Conservation (phyloP, 1,140 invertebrate genomes). For the Mercenaria mercenaria region DNA sequence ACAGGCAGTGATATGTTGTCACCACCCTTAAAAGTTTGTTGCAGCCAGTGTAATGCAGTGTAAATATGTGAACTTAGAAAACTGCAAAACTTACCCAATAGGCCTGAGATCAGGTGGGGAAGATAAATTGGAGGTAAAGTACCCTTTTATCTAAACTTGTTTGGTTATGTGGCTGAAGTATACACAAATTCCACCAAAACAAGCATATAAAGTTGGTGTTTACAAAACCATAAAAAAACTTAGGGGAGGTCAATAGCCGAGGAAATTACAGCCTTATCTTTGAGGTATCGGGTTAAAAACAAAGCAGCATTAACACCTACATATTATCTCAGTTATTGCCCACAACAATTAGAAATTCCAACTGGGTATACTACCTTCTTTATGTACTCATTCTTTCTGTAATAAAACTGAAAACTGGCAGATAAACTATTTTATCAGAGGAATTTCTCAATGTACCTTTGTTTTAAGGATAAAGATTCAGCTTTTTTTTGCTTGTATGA, state of each 20-base stretch:
- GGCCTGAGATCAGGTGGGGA: too few species aligned
- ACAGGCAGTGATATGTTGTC: too few species aligned
- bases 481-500: not conserved
- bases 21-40: too few species aligned
- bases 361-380: not conserved
- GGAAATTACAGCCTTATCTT: not conserved
- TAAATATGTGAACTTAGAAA: too few species aligned
- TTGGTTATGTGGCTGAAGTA: too few species aligned
- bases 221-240: not conserved
- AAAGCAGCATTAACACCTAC: slow-evolving; percentile 5
- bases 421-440: not conserved
- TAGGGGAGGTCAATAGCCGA: not conserved
- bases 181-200: too few species aligned
- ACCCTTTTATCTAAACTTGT: too few species aligned
- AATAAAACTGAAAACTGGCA: not conserved
- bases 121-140: too few species aligned
- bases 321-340: not conserved
- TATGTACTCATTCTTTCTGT: not conserved
- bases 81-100: too few species aligned
- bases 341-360: not conserved
- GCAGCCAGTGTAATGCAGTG: too few species aligned
- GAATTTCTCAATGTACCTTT: slow-evolving; percentile 13
- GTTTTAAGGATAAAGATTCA: not conserved
- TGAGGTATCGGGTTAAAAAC: not conserved
- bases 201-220: not conserved